Evolutionary conservation across 1,140 invertebrate species (phyloP).

Genomic region (Dermatophagoides farinae): DNA sequence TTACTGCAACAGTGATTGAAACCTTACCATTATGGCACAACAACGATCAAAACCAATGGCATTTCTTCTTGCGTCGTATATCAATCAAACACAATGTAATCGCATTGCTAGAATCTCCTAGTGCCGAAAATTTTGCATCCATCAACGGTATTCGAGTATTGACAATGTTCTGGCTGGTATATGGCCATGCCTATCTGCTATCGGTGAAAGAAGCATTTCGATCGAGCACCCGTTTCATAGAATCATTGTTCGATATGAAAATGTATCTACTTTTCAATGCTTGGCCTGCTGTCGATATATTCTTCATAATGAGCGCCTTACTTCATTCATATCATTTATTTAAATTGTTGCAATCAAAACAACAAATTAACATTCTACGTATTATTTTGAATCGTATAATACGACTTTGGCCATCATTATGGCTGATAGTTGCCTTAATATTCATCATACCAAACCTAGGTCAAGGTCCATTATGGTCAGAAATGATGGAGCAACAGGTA

Average conservation of each 20-base stretch:
- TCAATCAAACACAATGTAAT: neutral
- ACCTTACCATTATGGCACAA: neutral
- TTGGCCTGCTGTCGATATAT: constrained; percentile 19
- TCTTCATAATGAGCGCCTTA: constrained; percentile 19
- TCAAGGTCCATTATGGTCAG: constrained; percentile 17
- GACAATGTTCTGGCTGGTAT: constrained; percentile 77
- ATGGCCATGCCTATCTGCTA: constrained; percentile 50
- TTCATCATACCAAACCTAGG: constrained; percentile 17
- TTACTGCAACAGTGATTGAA: neutral
- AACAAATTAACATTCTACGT: constrained; percentile 13
- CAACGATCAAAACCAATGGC: neutral
- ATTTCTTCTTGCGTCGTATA: neutral
- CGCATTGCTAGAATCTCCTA: neutral
- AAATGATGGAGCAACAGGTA: constrained; percentile 14
- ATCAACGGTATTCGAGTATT: constrained; percentile 57
- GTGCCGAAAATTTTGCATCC: neutral
- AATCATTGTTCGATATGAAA: constrained; percentile 10
- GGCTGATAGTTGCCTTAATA: constrained; percentile 11
- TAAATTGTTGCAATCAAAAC: constrained; percentile 3
- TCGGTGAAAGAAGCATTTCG: constrained; percentile 11
- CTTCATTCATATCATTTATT: constrained; percentile 13
- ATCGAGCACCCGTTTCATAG: neutral
- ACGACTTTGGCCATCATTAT: constrained; percentile 16
- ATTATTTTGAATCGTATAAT: constrained; percentile 14
- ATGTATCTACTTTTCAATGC: constrained; percentile 20